Percentiles rank a stretch among this genome's conserved stretches.
Conservation (phyloP, 2,888 invertebrate species). For the Branchellion lobata region DNA sequence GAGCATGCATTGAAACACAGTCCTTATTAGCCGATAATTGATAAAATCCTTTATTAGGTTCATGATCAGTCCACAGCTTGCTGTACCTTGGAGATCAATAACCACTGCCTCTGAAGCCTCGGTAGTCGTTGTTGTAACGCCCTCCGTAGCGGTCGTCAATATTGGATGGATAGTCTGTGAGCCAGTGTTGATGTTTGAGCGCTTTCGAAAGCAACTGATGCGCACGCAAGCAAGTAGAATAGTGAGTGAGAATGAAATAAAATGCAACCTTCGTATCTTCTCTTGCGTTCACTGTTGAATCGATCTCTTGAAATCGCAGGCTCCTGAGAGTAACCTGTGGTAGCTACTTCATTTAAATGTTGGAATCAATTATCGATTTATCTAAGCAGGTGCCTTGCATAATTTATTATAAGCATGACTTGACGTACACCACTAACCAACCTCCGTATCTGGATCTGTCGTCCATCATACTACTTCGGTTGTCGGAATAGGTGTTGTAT, state of each 20-base stretch:
- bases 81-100: too few relatives aligned
- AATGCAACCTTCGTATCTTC: not conserved
- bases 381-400: too few relatives aligned
- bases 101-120: slow-evolving; percentile 17
- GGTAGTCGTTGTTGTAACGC: slow-evolving; percentile 7
- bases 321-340: too few relatives aligned
- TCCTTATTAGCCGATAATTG: too few relatives aligned
- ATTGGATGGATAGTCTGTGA: not conserved
- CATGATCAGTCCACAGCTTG: too few relatives aligned
- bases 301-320: not conserved
- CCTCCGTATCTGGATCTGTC: not conserved
- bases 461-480: not conserved
- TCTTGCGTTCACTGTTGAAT: not conserved
- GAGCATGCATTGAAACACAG: too few relatives aligned
- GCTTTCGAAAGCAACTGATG: not conserved
- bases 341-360: too few relatives aligned
- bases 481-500: not conserved
- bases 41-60: too few relatives aligned
- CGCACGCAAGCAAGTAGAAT: not conserved
- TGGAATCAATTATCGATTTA: too few relatives aligned
- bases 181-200: not conserved
- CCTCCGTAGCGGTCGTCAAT: slow-evolving; percentile 10
- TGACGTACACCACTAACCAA: too few relatives aligned
- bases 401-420: too few relatives aligned
- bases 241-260: too few relatives aligned